These are phyloP conservation scores for Boulengeromyrus knoepffleri DNA, from an alignment of 2,113 vertebrate genomes.

Conservation along the genomic window DNA sequence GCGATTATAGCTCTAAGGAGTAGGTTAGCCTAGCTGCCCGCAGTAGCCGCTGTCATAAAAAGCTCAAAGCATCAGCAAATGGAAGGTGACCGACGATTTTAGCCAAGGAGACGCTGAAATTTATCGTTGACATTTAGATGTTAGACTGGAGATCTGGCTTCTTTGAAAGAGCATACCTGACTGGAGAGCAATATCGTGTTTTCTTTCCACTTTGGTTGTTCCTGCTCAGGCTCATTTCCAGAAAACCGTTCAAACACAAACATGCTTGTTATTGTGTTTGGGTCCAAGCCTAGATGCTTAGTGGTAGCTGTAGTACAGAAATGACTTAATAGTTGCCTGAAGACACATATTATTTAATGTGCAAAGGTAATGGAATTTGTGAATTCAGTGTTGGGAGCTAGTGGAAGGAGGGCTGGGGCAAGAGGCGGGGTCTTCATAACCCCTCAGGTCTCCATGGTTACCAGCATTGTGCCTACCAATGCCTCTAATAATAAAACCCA, in stretches of 20 bases:
- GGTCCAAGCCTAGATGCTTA: background rate
- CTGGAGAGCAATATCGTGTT: background rate
- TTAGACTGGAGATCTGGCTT: background rate
- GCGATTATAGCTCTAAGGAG: background rate
- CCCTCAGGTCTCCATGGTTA: background rate
- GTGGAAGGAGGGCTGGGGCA: background rate
- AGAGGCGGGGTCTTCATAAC: background rate
- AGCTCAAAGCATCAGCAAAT: background rate
- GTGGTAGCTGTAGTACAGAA: background rate
- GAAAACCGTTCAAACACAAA: background rate
- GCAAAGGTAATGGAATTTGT: background rate
- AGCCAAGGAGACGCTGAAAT: background rate
- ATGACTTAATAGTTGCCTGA: constrained; percentile 1
- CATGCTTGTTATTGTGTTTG: background rate
- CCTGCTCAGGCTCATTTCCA: background rate
- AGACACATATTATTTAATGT: background rate
- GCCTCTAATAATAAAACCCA: background rate
- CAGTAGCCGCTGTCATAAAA: background rate
- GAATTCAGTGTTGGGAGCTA: background rate
- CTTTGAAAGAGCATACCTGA: background rate
- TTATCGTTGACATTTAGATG: background rate
- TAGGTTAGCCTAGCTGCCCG: background rate
- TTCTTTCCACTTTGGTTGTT: background rate
- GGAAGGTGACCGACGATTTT: background rate
- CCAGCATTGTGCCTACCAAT: background rate